Conservation (phyloP, 2,113 vertebrate genomes). For the Dromiciops gliroides region DNA sequence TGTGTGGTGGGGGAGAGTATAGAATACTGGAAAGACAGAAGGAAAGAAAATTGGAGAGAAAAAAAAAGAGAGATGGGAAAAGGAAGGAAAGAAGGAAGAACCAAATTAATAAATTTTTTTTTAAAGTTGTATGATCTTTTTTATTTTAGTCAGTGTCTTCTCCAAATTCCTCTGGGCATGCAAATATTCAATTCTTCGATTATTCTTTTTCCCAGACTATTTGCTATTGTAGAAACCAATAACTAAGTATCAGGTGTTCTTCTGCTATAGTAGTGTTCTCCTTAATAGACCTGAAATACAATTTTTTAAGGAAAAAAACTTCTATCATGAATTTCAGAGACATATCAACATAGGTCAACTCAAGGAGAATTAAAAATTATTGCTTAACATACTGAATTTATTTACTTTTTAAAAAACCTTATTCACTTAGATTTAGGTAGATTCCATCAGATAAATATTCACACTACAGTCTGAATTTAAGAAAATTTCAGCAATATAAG, state of each 20-base stretch:
- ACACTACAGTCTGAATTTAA: not conserved
- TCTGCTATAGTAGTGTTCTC: not conserved
- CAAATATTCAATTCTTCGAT: not conserved
- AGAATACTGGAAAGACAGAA: not conserved
- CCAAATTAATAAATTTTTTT: not conserved
- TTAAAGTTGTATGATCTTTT: not conserved
- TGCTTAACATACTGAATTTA: not conserved
- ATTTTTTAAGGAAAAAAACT: not conserved
- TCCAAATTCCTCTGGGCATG: not conserved
- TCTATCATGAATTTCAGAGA: not conserved
- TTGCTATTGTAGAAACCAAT: not conserved
- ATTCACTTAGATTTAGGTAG: not conserved
- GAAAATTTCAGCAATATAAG: not conserved
- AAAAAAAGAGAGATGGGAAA: too few species aligned
- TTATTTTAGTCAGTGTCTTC: not conserved
- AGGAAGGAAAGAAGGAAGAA: not conserved
- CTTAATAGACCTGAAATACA: not conserved
- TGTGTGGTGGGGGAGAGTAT: not conserved
- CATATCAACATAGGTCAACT: not conserved
- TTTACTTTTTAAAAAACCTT: not conserved
- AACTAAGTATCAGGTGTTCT: not conserved
- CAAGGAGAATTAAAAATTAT: not conserved
- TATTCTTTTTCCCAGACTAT: not conserved
- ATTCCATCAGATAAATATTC: not conserved
- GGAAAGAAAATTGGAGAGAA: too few species aligned